Evolutionary conservation across 2,888 invertebrate genomes (phyloP).

Genomic region (Orthonevra nobilis): DNA sequence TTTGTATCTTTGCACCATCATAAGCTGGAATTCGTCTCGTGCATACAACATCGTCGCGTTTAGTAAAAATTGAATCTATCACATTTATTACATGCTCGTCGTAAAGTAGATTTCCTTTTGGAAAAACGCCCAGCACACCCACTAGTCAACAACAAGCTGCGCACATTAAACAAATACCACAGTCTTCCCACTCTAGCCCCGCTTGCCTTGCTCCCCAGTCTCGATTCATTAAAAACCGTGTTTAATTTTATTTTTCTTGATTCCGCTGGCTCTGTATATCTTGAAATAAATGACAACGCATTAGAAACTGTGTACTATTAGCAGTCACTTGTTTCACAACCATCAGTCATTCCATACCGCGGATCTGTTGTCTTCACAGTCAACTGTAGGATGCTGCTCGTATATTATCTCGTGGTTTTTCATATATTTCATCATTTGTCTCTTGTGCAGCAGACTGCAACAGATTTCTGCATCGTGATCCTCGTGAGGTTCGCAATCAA

Average conservation of each 20-base stretch:
- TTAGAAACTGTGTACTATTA: conserved; percentile 58
- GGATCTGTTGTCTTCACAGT: conserved; percentile 33
- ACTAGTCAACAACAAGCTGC: not conserved
- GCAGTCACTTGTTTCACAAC: conserved; percentile 58
- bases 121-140: not conserved
- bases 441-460: not conserved
- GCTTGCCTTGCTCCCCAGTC: too few relatives aligned
- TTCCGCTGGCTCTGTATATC: not conserved
- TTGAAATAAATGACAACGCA: conserved; percentile 47
- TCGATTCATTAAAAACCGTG: conserved; percentile 47
- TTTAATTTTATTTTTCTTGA: conserved; percentile 12
- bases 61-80: too few relatives aligned
- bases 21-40: conserved; percentile 18
- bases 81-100: too few relatives aligned
- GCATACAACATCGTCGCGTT: conserved; percentile 20
- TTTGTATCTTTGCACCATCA: conserved; percentile 17
- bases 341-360: conserved; percentile 57
- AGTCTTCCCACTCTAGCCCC: not conserved
- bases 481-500: conserved; percentile 30
- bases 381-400: conserved; percentile 51
- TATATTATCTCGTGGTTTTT: conserved; percentile 50
- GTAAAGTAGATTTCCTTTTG: not conserved
- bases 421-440: conserved; percentile 21
- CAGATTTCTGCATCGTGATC: conserved; percentile 15
- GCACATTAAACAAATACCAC: not conserved